phyloP scores from a whole-genome alignment of 2,113 vertebrate genomes.

The Rhegmatorhina hoffmannsi region DNA sequence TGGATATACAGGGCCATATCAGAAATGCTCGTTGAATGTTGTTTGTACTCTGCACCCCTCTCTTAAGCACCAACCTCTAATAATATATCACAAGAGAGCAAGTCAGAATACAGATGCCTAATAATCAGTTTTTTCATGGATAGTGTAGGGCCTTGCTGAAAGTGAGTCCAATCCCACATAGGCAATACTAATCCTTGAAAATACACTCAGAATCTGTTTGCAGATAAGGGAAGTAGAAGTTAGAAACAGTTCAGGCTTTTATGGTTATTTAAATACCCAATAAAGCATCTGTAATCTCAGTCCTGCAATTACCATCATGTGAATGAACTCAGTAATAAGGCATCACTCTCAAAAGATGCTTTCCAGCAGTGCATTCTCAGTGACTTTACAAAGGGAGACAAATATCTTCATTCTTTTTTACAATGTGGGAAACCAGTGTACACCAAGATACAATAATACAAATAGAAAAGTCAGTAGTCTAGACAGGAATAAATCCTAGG shows the following conservation, averaged over 20 bases:
- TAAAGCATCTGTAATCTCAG: background rate
- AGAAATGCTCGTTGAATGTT: background rate
- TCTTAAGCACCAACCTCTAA: conserved; percentile 6
- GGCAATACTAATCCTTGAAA: background rate
- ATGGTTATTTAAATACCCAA: conserved; percentile 4
- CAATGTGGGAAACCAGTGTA: background rate
- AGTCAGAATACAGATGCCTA: background rate
- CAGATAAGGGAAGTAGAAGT: conserved; percentile 31
- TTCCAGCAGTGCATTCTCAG: background rate
- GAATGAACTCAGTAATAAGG: background rate
- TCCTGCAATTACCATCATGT: background rate
- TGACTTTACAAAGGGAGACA: background rate
- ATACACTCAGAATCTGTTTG: conserved; percentile 16
- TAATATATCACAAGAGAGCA: background rate
- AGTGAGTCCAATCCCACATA: background rate
- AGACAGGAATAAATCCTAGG: background rate
- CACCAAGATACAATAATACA: background rate
- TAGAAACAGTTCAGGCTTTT: conserved; percentile 7
- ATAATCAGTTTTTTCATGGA: conserved; percentile 38
- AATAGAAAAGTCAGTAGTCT: background rate
- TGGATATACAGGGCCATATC: background rate
- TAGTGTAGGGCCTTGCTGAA: background rate
- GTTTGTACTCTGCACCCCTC: background rate
- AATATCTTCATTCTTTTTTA: background rate
- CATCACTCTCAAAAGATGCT: background rate